Base-by-base conservation (phyloP, 2,888 invertebrate species). In the Lacanobia oleracea region DNA sequence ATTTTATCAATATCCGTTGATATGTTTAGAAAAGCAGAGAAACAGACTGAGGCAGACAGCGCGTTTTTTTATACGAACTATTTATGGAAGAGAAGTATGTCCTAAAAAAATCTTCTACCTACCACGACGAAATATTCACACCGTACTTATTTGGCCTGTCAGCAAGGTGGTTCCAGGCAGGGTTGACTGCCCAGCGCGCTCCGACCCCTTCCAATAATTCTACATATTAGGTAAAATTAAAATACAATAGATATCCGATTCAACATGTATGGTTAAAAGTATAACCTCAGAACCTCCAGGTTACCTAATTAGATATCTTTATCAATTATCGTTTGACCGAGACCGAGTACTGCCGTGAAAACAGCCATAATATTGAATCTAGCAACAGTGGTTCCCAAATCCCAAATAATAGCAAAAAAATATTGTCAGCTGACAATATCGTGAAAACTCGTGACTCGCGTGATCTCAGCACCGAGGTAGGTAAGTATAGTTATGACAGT, bases 401-500 rank as follows among this genome's bases (percentile, higher is more conserved):
- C 23, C 21, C 21, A 54, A 45, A n/a, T 60, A 12, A 56, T 14
- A 72, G 12, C 50, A 9, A 53, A 45, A 27, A 27, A 18, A 64
- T 60, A 1, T 40, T 27, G 23, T 59, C 45, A 51, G 14, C 16
- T 59, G 18, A 65, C 16, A 48, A 14, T 60, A 27, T 40, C 21
- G 16, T 54, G n/a, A 18, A 37, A 54, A n/a, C 48, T 60, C 48
- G 62, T 72, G 62, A 62, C 48, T 50, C 9, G 66, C 67, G 37
- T 75, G 75, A 67, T 54, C 57, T 75, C 73, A 73, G 53, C 59
- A 21, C 40, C 18, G 40, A 56, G 48, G 37, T 27, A 59, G 14
- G 33, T 43, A 43, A 12, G 43, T 16, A 43, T 60, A 40, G 16
- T 27, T 67, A 60, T 59, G 48, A 50, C 43, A 67, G 54, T 14